Conservation (phyloP, 1,140 invertebrate genomes). For the Brachionus asplanchnoidis region DNA sequence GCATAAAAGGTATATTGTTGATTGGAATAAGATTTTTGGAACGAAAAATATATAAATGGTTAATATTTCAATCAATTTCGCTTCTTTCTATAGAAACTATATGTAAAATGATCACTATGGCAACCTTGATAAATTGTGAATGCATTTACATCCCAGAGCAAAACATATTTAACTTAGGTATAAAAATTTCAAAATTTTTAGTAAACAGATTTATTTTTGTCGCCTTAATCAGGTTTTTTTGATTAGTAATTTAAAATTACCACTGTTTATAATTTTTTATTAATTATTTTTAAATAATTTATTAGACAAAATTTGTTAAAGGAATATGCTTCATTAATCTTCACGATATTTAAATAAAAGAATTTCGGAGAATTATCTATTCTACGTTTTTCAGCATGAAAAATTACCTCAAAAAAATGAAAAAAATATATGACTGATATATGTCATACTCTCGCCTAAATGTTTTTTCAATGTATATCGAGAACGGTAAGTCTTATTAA, state of each 20-base stretch:
- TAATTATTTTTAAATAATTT: no score
- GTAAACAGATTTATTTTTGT: background rate
- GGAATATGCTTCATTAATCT: no score
- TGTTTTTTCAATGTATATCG: background rate
- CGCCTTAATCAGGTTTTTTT: background rate
- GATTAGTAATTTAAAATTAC: background rate
- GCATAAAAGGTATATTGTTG: background rate
- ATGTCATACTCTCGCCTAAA: no score
- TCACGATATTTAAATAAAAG: no score
- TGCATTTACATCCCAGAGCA: background rate
- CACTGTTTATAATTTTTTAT: no score
- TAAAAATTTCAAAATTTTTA: background rate
- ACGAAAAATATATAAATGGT: background rate
- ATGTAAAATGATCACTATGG: background rate
- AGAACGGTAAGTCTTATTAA: no score
- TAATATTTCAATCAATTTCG: background rate
- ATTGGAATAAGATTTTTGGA: background rate
- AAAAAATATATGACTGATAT: background rate
- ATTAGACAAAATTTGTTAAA: no score
- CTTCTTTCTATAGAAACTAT: constrained; percentile 21
- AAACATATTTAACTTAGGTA: background rate
- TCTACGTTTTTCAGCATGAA: no score
- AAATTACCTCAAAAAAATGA: background rate
- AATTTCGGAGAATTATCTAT: no score
- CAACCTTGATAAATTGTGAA: background rate